Percentiles rank a stretch among this genome's conserved stretches.
phyloP scores from a whole-genome alignment of 2,113 vertebrate genomes.

The Lepidothrix coronata region DNA sequence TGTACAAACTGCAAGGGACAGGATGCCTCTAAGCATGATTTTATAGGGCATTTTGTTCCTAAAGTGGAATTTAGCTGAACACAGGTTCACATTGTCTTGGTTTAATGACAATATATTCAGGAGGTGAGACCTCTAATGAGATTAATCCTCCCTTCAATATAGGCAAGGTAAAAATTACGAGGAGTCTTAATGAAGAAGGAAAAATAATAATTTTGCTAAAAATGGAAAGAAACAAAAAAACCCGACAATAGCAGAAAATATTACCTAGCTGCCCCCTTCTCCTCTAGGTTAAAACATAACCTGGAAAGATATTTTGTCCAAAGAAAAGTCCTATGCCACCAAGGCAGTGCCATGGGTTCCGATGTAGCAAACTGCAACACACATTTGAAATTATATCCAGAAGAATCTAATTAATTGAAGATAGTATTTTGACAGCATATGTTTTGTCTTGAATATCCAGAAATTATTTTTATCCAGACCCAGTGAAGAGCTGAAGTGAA shows the following conservation, averaged over 20 bases:
- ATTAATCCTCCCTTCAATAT: not conserved
- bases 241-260: not conserved
- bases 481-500: not conserved
- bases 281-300: not conserved
- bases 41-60: not conserved
- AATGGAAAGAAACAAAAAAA: not conserved
- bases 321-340: not conserved
- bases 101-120: not conserved
- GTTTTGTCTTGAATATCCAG: not conserved
- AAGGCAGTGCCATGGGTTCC: not conserved
- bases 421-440: not conserved
- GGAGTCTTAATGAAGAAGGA: not conserved
- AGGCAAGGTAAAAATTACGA: not conserved
- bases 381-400: not conserved
- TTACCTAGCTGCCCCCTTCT: not conserved
- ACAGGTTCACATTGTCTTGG: not conserved
- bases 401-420: not conserved
- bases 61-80: not conserved
- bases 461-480: not conserved
- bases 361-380: not conserved
- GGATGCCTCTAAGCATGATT: not conserved
- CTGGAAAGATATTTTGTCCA: not conserved
- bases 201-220: not conserved
- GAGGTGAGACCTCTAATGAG: not conserved
- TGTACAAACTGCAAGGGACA: not conserved